Base-by-base conservation (phyloP, 2,797 vertebrate genomes). In the Nannoperca obscura region DNA sequence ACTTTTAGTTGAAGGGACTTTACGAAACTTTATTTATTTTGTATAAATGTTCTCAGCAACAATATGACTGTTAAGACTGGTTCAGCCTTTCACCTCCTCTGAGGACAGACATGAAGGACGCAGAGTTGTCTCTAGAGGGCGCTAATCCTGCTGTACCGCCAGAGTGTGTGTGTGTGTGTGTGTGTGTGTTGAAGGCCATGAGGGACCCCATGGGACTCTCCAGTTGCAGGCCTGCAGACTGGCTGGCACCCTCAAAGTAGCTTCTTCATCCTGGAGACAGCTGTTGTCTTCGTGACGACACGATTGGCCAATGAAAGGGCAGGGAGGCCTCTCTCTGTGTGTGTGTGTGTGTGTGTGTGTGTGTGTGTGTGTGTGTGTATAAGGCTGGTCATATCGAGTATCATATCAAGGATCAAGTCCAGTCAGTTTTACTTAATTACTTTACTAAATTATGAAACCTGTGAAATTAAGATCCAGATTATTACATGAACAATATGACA, bases 201-300 rank as follows among this genome's bases (percentile, higher is more conserved):
- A 44, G 83, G 86, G 88, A 93, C 93, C 90, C 59, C 85, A 50
- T 85, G 94, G 92, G 94, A 95, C 93, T 94, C 92, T 96, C 94
- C 93, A 93, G 87, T 92, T 95, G 95, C 96, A 96, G 92, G 94
- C 95, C 93, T 95, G 95, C 95, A 97, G 96, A 96, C 96, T 96
- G 96, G 95, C 96, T 96, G 96, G 96, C 96, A 96, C 96, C 96
- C 96, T 94, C 92, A 84, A 89, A 93, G 94, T 93, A 94, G 95
- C 95, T 93, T 93, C 95, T 96, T 95, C 95, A 96, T 95, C 95
- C 95, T 91, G 84, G 94, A 93, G 95, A 96, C 96, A 97, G 96
- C 96, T 97, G 96, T 96, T 96, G 94, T 92, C 85, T 95, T 91
- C 87, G 92, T 94, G 95, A 95, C 94, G 91, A 92, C 94, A 94